A percentile compares a stretch with the other conserved stretches of the same genome.
Evolutionary conservation across 1,140 invertebrate species (phyloP).

Genomic region (Asobara japonica): DNA sequence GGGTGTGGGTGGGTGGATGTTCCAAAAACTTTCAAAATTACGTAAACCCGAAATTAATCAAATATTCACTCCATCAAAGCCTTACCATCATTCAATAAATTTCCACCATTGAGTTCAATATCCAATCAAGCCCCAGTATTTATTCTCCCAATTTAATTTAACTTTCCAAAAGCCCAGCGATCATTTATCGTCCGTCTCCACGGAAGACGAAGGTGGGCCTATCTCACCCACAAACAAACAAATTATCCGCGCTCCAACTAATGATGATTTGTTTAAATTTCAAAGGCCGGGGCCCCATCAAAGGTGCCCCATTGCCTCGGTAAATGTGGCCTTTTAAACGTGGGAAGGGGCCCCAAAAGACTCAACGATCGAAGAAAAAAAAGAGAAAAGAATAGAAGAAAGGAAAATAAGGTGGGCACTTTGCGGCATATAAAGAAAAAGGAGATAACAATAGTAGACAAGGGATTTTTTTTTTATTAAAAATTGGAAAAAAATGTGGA

Average conservation of each 20-base stretch:
- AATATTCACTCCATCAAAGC: too few species aligned
- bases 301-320: conserved; percentile 18
- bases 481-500: too few species aligned
- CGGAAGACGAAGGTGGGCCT: conserved; percentile 34
- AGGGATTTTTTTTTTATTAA: too few species aligned
- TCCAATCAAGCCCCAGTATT: too few species aligned
- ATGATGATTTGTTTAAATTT: conserved; percentile 51
- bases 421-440: background rate
- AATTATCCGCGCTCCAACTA: conserved; percentile 42
- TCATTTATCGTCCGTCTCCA: too few species aligned
- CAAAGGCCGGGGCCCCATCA: conserved; percentile 31
- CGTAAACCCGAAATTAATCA: too few species aligned
- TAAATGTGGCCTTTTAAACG: background rate
- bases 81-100: too few species aligned
- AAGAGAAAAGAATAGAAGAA: background rate
- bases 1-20: too few species aligned
- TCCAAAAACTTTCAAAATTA: too few species aligned
- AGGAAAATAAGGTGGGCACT: conserved; percentile 7
- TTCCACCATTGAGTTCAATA: too few species aligned
- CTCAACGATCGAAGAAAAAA: conserved; percentile 26
- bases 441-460: background rate
- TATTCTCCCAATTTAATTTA: too few species aligned
- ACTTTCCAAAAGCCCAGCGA: too few species aligned
- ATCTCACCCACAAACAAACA: conserved; percentile 35
- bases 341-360: conserved; percentile 33